A percentile compares a stretch with the other conserved stretches of the same genome.
phyloP scores from a whole-genome alignment of 2,797 vertebrate species.

The Allenopithecus nigroviridis region DNA sequence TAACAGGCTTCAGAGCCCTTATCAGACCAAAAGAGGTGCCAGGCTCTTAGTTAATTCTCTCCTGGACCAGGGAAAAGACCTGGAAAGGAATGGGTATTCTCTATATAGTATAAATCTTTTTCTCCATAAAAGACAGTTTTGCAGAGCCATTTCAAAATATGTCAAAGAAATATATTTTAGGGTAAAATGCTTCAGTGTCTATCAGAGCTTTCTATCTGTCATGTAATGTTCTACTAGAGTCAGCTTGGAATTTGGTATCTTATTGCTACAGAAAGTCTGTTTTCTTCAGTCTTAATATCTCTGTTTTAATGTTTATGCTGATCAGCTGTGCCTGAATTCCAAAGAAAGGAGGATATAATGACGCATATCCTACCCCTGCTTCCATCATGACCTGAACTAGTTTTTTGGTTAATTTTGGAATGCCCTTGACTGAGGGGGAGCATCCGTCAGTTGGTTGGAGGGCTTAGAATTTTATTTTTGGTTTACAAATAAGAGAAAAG shows the following conservation, averaged over 20 bases:
- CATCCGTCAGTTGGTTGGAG: background rate
- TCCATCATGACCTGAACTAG: background rate
- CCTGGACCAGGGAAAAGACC: background rate
- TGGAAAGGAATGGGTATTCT: background rate
- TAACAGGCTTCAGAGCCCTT: background rate
- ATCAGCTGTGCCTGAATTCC: background rate
- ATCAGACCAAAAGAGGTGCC: background rate
- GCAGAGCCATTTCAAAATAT: background rate
- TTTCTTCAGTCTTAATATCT: background rate
- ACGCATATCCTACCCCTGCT: background rate
- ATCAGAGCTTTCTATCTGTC: background rate
- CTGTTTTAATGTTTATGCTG: background rate
- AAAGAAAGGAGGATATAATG: background rate
- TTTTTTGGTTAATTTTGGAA: background rate
- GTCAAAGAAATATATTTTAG: background rate
- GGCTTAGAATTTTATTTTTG: background rate
- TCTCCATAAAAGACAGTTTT: background rate
- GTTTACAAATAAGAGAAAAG: background rate
- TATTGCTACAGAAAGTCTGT: background rate
- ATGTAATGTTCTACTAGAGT: background rate
- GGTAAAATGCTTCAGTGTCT: background rate
- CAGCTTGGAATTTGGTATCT: background rate
- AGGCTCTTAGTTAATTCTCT: background rate
- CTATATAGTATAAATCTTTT: background rate
- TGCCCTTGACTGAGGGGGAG: background rate